These are phyloP conservation scores for Isichthys henryi DNA, from an alignment of 2,113 vertebrate species.

Conservation along the genomic window DNA sequence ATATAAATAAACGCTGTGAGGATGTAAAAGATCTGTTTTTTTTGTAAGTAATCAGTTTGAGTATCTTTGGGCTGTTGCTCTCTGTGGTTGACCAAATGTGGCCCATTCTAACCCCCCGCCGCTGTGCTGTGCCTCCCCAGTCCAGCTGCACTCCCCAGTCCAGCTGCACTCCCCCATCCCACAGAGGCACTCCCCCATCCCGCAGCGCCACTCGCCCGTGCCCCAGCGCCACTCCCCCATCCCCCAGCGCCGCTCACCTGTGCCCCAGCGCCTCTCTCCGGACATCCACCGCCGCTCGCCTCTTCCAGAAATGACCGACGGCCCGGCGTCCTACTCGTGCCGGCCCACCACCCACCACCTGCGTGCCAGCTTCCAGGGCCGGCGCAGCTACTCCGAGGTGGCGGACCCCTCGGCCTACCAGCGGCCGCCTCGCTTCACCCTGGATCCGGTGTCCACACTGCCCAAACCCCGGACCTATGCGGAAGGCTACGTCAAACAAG, in stretches of 20 bases:
- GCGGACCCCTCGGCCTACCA: constrained; percentile 79
- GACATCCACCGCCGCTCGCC: constrained; percentile 69
- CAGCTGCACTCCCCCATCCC: constrained; percentile 72
- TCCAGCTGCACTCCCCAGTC: constrained; percentile 52
- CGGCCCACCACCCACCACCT: constrained; percentile 80
- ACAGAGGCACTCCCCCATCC: constrained; percentile 72
- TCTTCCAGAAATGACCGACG: constrained; percentile 62
- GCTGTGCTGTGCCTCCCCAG: constrained; percentile 34
- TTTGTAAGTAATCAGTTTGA: background rate
- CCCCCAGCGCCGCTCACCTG: constrained; percentile 73
- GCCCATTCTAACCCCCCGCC: background rate
- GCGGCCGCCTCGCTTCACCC: constrained; percentile 70
- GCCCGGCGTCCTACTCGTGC: constrained; percentile 73
- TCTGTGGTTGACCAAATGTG: background rate
- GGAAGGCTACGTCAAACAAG: constrained; percentile 65
- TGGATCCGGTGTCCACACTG: constrained; percentile 81
- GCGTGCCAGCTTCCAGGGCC: constrained; percentile 87
- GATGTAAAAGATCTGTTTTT: background rate
- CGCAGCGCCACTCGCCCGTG: constrained; percentile 61
- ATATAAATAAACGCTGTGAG: background rate
- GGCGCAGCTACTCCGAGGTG: constrained; percentile 90
- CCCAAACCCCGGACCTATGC: constrained; percentile 83
- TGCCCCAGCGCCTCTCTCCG: constrained; percentile 66
- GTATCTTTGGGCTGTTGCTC: background rate
- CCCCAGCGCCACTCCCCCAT: constrained; percentile 64